A percentile compares a stretch with the other conserved stretches of the same genome.
phyloP scores from a whole-genome alignment of 1,140 invertebrate species.

The Pseudomyrmex sp. region DNA sequence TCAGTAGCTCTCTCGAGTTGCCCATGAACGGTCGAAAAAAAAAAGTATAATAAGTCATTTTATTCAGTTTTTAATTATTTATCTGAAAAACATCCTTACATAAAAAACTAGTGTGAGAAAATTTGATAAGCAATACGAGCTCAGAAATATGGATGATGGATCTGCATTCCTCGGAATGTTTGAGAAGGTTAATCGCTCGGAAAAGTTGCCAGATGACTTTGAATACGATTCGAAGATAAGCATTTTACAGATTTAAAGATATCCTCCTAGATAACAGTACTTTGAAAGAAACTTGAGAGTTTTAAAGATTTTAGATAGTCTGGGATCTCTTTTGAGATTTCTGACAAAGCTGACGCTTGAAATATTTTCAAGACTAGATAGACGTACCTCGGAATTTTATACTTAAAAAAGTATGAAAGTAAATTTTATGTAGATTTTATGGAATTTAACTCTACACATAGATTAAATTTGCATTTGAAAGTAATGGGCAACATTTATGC shows the following conservation, averaged over 20 bases:
- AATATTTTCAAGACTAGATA: conserved; percentile 26
- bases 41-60: not conserved
- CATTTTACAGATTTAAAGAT: conserved; percentile 14
- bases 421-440: conserved; percentile 32
- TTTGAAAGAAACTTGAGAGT: conserved; percentile 1
- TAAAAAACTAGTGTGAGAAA: not conserved
- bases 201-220: conserved; percentile 25
- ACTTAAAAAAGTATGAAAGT: not conserved
- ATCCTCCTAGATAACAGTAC: not conserved
- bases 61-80: conserved; percentile 18
- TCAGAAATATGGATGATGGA: not conserved
- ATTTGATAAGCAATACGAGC: conserved; percentile 21
- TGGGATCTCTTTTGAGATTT: conserved; percentile 26
- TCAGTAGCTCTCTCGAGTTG: conserved; percentile 1
- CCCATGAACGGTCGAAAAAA: not conserved
- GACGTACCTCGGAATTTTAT: not conserved
- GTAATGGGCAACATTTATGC: conserved; percentile 42
- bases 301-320: not conserved
- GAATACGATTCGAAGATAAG: conserved; percentile 29
- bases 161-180: not conserved
- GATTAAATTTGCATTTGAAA: conserved; percentile 40
- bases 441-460: conserved; percentile 10
- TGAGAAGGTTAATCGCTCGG: conserved; percentile 1
- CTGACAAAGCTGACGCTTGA: not conserved
- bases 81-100: conserved; percentile 13